Evolutionary conservation across 2,797 vertebrate genomes (phyloP).

Genomic region (Sphenopsis melanotis): DNA sequence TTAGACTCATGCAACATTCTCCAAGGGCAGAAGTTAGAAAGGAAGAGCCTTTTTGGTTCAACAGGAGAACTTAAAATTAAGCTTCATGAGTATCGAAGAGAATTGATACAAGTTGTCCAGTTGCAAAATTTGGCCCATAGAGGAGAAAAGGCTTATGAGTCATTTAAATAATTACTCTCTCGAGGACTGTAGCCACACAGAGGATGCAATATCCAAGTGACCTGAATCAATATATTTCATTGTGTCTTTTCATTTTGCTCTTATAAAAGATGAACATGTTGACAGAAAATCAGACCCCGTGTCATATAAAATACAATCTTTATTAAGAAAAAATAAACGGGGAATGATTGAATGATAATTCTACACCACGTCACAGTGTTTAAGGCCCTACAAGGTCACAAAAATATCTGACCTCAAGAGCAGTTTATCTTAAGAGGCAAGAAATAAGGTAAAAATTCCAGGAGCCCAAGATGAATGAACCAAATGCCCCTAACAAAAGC

Average conservation of each 20-base stretch:
- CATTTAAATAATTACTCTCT: neutral
- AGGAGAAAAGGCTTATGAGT: neutral
- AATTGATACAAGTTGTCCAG: neutral
- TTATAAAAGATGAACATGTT: neutral
- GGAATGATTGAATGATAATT: neutral
- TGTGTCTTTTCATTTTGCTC: neutral
- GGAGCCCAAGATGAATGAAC: neutral
- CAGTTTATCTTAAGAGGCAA: neutral
- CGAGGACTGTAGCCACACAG: neutral
- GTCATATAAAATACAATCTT: neutral
- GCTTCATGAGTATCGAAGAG: neutral
- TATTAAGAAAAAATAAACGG: neutral
- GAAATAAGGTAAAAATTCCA: neutral
- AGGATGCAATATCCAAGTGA: neutral
- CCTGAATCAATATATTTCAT: neutral
- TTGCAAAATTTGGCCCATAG: neutral
- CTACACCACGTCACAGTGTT: neutral
- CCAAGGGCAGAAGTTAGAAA: neutral
- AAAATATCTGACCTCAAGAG: neutral
- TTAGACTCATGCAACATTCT: neutral
- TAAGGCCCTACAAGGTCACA: neutral
- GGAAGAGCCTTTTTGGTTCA: neutral
- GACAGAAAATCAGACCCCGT: neutral
- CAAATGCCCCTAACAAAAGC: neutral
- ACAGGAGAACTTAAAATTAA: neutral